Conservation (phyloP, 2,113 vertebrate species). For the Channa maculata region DNA sequence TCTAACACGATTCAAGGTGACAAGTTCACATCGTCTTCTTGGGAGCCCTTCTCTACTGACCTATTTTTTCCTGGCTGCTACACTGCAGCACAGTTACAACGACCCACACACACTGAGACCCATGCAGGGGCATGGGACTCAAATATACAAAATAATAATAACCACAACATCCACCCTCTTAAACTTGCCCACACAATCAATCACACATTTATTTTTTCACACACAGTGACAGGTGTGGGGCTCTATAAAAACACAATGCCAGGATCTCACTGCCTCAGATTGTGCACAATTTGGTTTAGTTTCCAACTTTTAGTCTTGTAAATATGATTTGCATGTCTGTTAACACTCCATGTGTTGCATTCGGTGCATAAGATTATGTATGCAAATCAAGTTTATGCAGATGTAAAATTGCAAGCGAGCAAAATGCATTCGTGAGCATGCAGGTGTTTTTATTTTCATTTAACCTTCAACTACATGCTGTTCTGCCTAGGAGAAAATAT, state of each 20-base stretch:
- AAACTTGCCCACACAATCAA: not conserved
- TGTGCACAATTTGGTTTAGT: not conserved
- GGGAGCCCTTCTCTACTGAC: conserved; percentile 88
- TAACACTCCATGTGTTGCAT: not conserved
- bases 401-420: not conserved
- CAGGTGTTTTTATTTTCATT: not conserved
- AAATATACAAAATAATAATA: not conserved
- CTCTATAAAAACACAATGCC: conserved; percentile 1
- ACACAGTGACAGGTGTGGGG: not conserved
- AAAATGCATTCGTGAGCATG: not conserved
- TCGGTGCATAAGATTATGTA: not conserved
- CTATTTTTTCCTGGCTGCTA: conserved; percentile 83
- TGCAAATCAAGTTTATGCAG: not conserved
- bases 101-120: conserved; percentile 7
- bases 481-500: not conserved
- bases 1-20: conserved; percentile 88
- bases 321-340: not conserved
- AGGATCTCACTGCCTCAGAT: not conserved
- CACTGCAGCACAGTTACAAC: conserved; percentile 29
- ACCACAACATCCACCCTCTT: not conserved
- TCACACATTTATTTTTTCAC: not conserved
- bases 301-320: not conserved
- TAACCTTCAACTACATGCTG: not conserved
- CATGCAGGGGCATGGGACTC: not conserved
- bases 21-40: conserved; percentile 87